Percentiles rank a stretch among this genome's conserved stretches.
Conservation (phyloP, 1,140 invertebrate species). For the Orchestia grillus region DNA sequence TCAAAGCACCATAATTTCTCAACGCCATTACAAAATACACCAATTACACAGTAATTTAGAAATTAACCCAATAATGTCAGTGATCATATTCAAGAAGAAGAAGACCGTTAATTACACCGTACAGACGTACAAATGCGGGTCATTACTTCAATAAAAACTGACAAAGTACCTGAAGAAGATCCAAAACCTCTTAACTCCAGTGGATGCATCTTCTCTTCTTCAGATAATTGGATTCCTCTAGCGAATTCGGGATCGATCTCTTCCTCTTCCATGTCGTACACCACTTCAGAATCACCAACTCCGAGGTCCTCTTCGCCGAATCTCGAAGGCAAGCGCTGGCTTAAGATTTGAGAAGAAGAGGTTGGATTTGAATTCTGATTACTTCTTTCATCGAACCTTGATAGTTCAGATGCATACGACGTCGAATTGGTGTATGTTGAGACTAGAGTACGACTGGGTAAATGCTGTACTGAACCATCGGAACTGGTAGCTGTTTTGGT, state of each 20-base stretch:
- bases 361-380: conserved; percentile 50
- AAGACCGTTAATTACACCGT: background rate
- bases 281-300: conserved; percentile 58
- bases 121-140: background rate
- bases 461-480: conserved; percentile 39
- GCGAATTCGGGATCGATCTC: conserved; percentile 59
- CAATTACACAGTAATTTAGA: background rate
- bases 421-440: conserved; percentile 63
- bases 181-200: conserved; percentile 61
- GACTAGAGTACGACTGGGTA: conserved; percentile 59
- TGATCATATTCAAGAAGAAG: too few species aligned
- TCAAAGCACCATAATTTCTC: background rate
- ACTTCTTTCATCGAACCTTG: conserved; percentile 23
- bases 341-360: background rate
- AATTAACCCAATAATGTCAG: background rate
- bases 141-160: background rate
- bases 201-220: conserved; percentile 61
- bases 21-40: background rate
- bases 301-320: conserved; percentile 61
- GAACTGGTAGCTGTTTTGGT: conserved; percentile 60
- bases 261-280: conserved; percentile 58
- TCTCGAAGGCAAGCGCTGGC: background rate
- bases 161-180: conserved; percentile 61
- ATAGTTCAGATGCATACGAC: conserved; percentile 57
- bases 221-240: conserved; percentile 57